Conservation (phyloP, 1,140 invertebrate species). For the Asobara japonica region DNA sequence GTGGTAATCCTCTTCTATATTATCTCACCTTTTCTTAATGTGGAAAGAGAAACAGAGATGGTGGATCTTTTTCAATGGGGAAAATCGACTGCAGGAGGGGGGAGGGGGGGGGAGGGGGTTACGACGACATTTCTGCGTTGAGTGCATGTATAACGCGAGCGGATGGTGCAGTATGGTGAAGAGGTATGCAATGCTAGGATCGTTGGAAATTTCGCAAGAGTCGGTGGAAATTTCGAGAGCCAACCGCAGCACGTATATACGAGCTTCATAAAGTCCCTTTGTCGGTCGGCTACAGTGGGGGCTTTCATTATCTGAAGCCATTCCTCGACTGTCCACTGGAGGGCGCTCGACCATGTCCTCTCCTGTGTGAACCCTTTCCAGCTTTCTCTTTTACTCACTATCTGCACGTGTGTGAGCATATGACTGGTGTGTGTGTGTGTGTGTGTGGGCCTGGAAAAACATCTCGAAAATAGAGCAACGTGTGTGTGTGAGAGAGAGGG, state of each 20-base stretch:
- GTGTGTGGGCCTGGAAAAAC: neutral
- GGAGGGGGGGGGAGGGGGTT: neutral
- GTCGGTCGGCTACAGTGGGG: conserved; percentile 4
- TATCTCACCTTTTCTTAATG: no score
- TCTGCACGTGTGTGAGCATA: neutral
- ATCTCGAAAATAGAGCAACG: neutral
- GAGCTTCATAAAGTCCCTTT: conserved; percentile 28
- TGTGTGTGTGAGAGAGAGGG: no score
- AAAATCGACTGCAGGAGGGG: no score
- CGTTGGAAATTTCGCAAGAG: neutral
- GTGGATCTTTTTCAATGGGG: neutral
- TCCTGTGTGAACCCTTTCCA: neutral
- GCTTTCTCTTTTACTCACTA: neutral
- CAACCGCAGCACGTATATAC: conserved; percentile 28
- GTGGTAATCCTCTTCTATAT: no score
- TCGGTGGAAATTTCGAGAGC: conserved; percentile 9
- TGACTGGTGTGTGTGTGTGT: neutral
- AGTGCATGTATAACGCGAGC: neutral
- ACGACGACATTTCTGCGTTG: neutral
- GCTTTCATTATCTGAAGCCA: conserved; percentile 20
- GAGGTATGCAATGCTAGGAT: conserved; percentile 1
- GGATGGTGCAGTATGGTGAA: neutral
- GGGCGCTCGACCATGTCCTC: conserved; percentile 10
- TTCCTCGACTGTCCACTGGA: conserved; percentile 21
- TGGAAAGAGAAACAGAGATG: no score